Evolutionary conservation across 2,888 invertebrate genomes (phyloP), one percentile per base, ranked within the genome.

Genomic region (Tillus elongatus): DNA sequence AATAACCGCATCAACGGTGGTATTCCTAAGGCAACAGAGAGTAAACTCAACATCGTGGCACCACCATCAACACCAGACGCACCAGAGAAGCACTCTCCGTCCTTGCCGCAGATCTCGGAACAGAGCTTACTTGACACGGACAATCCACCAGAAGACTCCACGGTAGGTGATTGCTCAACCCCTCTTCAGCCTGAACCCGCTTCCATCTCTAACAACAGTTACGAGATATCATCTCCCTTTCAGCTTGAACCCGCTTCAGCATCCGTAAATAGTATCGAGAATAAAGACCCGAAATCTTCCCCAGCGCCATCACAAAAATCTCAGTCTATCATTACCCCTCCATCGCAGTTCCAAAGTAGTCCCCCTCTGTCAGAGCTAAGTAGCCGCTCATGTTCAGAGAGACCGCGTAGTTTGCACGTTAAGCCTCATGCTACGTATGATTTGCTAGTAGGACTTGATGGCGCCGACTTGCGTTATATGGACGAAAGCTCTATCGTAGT

Each of bases 381-480:
- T 32, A 32, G 13, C 32, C 32, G 10, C 10, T 12, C 35, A 11
- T n/a, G 29, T n/a, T 30, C 35, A 28, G 50, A 69, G 44, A 65
- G 73, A 44, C 72, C 74, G 33, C 68, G 67, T 54, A 73, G 72
- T 45, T 65, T 77, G 37, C 68, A 73, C 30, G 66, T 73, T 11
- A 69, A 47, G 49, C 50, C 59, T 41, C 53, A 55, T 39, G 52
- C 52, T 33, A 79, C 79, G 24, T 87, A 80, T 54, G 88, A 89
- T 59, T 73, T 86, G 42, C 69, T 90, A 41, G 74, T 80, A 12
- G 82, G 81, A 33, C 71, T 89, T 64, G 88, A 89, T 58, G 83
- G 82, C 42, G 84, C 85, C n/a, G 90, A 91, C 64, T 67, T 91
- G 36, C 75, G 85, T 31, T 91, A 77, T 63, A 90, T 91, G 90